Percentiles rank a stretch among this genome's conserved stretches.
Conservation (phyloP, 37 sponge, comb jelly and placozoan genomes). For the Crambe crambe region DNA sequence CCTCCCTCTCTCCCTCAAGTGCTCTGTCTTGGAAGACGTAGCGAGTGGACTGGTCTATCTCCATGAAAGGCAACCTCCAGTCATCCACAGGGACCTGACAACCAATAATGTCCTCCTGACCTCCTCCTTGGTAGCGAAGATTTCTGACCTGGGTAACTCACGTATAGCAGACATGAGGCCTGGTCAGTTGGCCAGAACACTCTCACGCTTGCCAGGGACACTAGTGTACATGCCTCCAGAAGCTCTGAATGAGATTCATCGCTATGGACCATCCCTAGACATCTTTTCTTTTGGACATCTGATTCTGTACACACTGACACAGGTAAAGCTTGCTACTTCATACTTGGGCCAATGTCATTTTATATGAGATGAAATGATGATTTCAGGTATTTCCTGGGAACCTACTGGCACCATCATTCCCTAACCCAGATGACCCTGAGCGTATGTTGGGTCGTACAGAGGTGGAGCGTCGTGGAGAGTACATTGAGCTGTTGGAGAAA, state of each 20-base stretch:
- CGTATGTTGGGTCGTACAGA: conserved; percentile 11
- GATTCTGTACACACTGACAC: conserved; percentile 15
- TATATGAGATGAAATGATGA: neutral
- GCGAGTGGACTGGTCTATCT: conserved; percentile 40
- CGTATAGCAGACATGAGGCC: conserved; percentile 3
- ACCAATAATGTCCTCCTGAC: conserved; percentile 49
- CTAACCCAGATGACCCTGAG: conserved; percentile 4
- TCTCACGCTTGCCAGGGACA: conserved; percentile 17
- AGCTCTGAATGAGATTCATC: neutral
- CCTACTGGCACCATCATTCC: conserved; percentile 1
- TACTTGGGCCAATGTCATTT: neutral
- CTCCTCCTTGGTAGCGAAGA: conserved; percentile 25
- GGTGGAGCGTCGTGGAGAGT: conserved; percentile 14
- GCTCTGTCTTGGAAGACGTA: conserved; percentile 18
- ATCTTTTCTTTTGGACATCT: conserved; percentile 47
- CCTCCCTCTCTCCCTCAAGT: conserved; percentile 18
- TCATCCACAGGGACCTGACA: conserved; percentile 43
- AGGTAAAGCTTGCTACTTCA: neutral
- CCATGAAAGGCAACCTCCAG: conserved; percentile 31
- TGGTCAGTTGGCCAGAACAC: conserved; percentile 1
- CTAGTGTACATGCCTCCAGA: conserved; percentile 39
- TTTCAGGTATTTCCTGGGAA: conserved; percentile 28
- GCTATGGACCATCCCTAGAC: conserved; percentile 20
- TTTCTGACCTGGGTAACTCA: conserved; percentile 37
- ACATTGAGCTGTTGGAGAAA: neutral